These are phyloP conservation scores for Drosophila oshimai DNA, from an alignment of 1,140 invertebrate species.

Conservation along the genomic window DNA sequence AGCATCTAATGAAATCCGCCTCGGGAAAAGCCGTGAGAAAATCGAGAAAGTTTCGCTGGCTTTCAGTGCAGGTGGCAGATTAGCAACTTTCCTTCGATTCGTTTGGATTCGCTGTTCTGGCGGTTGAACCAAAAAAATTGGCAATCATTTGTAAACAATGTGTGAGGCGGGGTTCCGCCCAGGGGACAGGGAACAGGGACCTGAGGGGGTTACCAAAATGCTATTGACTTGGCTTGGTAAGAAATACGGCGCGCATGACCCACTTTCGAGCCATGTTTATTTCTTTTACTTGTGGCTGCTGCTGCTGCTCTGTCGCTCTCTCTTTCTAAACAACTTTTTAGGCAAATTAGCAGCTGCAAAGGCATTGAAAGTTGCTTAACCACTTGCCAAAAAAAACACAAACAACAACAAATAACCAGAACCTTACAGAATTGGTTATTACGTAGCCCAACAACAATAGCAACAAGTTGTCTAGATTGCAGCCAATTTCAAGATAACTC, in stretches of 20 bases:
- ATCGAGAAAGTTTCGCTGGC: constrained; percentile 66
- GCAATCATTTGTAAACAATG: constrained; percentile 77
- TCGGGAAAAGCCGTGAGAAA: constrained; percentile 49
- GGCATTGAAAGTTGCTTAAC: constrained; percentile 77
- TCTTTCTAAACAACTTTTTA: constrained; percentile 72
- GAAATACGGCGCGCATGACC: constrained; percentile 71
- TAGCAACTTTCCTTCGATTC: constrained; percentile 58
- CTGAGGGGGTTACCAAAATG: constrained; percentile 12
- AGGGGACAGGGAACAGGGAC: too few relatives aligned
- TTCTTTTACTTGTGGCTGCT: constrained; percentile 27
- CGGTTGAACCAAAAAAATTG: constrained; percentile 52
- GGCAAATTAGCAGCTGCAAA: constrained; percentile 73
- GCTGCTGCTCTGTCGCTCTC: constrained; percentile 24
- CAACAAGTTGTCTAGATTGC: constrained; percentile 44
- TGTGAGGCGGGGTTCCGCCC: constrained; percentile 37
- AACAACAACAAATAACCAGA: constrained; percentile 12
- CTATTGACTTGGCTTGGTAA: constrained; percentile 69
- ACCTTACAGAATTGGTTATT: constrained; percentile 40
- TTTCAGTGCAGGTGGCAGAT: constrained; percentile 35
- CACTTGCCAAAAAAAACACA: constrained; percentile 65
- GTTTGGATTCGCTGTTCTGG: constrained; percentile 12
- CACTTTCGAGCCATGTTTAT: constrained; percentile 69
- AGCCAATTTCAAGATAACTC: constrained; percentile 43
- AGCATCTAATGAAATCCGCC: constrained; percentile 1
- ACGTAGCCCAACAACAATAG: constrained; percentile 29